phyloP scores from a whole-genome alignment of 2,888 invertebrate genomes.

The Agriopis aurantiaria region DNA sequence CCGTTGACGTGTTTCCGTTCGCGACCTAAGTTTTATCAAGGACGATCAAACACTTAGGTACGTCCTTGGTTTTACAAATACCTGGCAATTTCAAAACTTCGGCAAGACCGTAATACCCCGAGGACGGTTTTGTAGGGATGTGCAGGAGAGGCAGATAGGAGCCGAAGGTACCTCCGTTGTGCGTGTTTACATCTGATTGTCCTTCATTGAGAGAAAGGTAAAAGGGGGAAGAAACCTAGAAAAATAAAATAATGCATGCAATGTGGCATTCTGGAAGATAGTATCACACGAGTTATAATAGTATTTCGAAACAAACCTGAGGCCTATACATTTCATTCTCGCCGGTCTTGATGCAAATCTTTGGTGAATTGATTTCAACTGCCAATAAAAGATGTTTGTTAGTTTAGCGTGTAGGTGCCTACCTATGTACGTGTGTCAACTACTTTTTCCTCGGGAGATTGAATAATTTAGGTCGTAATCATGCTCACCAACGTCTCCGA shows the following conservation, averaged over 20 bases:
- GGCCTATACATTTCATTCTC: conserved; percentile 88
- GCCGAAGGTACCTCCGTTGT: conserved; percentile 81
- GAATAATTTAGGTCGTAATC: neutral
- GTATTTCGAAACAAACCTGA: conserved; percentile 68
- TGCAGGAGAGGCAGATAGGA: conserved; percentile 85
- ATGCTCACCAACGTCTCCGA: conserved; percentile 89
- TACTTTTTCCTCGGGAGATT: neutral
- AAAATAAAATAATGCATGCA: conserved; percentile 42
- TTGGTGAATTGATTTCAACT: conserved; percentile 90
- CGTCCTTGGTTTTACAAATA: conserved; percentile 38
- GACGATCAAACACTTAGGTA: too few relatives aligned
- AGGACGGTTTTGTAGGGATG: conserved; percentile 88
- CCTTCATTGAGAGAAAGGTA: conserved; percentile 89
- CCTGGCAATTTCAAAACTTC: conserved; percentile 80
- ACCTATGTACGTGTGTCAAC: neutral
- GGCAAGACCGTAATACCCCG: conserved; percentile 84
- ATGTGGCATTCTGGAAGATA: too few relatives aligned
- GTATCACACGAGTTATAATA: neutral
- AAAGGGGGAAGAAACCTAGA: conserved; percentile 89
- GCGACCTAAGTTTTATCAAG: too few relatives aligned
- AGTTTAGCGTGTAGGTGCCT: neutral
- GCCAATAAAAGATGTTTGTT: conserved; percentile 51
- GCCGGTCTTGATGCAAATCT: conserved; percentile 85
- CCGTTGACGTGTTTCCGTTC: too few relatives aligned
- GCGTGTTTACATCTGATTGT: conserved; percentile 86